phyloP scores from a whole-genome alignment of 2,888 invertebrate species.

The Drosophila flavopinicola region DNA sequence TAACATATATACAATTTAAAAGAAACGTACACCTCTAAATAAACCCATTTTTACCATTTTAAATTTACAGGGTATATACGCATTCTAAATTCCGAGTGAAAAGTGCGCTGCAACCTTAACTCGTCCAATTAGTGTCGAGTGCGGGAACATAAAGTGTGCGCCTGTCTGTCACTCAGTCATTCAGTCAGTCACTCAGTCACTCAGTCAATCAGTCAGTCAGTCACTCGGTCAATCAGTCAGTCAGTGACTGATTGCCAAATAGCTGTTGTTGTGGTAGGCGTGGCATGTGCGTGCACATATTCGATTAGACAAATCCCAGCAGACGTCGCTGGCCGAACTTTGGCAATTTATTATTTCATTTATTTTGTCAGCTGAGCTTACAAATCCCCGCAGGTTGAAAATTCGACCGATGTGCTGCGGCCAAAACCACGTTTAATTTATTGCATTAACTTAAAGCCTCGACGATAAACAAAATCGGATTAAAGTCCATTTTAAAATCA shows the following conservation, averaged over 20 bases:
- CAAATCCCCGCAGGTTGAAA: conserved; percentile 46
- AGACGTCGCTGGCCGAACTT: conserved; percentile 51
- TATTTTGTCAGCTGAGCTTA: conserved; percentile 75
- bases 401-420: conserved; percentile 45
- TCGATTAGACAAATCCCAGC: conserved; percentile 71
- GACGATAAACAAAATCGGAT: conserved; percentile 57
- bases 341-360: conserved; percentile 74
- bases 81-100: conserved; percentile 36
- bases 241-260: conserved; percentile 5
- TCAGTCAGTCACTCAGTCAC: conserved; percentile 17
- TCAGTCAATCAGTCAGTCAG: too few relatives aligned
- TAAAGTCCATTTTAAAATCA: conserved; percentile 48
- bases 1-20: too few relatives aligned
- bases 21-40: too few relatives aligned
- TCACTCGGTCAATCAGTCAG: conserved; percentile 14
- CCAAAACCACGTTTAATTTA: conserved; percentile 62
- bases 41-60: neutral
- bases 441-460: conserved; percentile 60
- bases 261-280: conserved; percentile 7
- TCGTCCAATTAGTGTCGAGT: conserved; percentile 61
- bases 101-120: conserved; percentile 30
- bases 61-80: neutral
- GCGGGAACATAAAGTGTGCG: conserved; percentile 27
- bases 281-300: conserved; percentile 58
- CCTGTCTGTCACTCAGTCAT: conserved; percentile 12